These are phyloP conservation scores for Linnaemya tessellans DNA, from an alignment of 2,888 invertebrate genomes.

Conservation along the genomic window DNA sequence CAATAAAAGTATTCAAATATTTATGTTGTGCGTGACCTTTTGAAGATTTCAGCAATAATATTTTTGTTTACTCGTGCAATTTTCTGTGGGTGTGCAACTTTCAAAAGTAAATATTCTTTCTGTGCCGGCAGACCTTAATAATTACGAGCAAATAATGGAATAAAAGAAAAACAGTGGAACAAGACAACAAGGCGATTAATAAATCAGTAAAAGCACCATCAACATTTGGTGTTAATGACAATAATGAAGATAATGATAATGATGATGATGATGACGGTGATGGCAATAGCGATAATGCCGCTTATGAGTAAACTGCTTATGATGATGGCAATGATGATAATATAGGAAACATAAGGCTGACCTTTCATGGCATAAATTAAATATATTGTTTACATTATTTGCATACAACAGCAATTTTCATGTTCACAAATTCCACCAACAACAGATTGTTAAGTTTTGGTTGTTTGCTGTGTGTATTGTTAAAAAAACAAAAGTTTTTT, in stretches of 20 bases:
- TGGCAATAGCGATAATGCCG: neutral
- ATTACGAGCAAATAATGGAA: slow-evolving; percentile 15
- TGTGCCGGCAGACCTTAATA: slow-evolving; percentile 9
- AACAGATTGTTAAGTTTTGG: slow-evolving; percentile 45
- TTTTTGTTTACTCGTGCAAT: slow-evolving; percentile 9
- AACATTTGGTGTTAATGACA: slow-evolving; percentile 47
- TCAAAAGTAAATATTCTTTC: slow-evolving; percentile 4
- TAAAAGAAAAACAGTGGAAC: neutral
- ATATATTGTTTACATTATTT: slow-evolving; percentile 63
- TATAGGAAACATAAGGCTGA: slow-evolving; percentile 43
- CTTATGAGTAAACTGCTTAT: neutral
- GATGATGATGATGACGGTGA: neutral
- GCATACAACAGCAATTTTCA: slow-evolving; percentile 63
- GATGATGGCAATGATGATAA: slow-evolving; percentile 45
- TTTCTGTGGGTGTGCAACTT: slow-evolving; percentile 23
- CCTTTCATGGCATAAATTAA: slow-evolving; percentile 63
- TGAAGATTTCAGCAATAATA: slow-evolving; percentile 18
- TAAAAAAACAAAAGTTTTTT: slow-evolving; percentile 25
- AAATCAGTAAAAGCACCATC: slow-evolving; percentile 63
- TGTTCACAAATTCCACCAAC: slow-evolving; percentile 23
- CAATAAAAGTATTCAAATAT: slow-evolving; percentile 26
- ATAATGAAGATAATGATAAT: neutral
- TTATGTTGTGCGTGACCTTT: slow-evolving; percentile 41
- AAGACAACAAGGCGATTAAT: slow-evolving; percentile 45
- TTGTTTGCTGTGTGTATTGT: slow-evolving; percentile 41